These are phyloP conservation scores for Tolmerus cingulatus DNA, from an alignment of 2,888 invertebrate genomes.

Conservation along the genomic window DNA sequence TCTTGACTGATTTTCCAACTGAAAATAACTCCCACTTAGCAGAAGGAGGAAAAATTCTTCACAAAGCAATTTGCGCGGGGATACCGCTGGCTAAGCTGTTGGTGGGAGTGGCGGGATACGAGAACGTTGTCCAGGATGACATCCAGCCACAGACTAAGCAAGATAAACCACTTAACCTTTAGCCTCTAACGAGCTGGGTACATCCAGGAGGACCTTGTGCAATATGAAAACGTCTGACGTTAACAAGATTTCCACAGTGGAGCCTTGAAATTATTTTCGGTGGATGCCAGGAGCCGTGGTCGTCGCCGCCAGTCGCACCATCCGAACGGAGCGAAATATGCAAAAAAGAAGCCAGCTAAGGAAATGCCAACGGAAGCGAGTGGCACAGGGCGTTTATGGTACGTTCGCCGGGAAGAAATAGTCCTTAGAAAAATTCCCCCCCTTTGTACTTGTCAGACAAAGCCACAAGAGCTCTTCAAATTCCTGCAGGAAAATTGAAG, in stretches of 20 bases:
- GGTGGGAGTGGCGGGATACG: background rate
- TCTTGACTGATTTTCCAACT: background rate
- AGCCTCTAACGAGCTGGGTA: background rate
- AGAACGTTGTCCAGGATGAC: background rate
- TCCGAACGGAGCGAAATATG: background rate
- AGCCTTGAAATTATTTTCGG: conserved; percentile 14
- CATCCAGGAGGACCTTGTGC: background rate
- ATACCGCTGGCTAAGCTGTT: background rate
- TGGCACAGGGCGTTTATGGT: background rate
- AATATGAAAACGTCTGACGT: background rate
- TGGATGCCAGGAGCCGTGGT: background rate
- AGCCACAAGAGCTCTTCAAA: conserved; percentile 32
- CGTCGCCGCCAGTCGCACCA: background rate
- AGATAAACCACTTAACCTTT: conserved; percentile 15
- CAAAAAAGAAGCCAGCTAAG: background rate
- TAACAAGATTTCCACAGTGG: background rate
- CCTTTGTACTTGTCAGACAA: conserved; percentile 1
- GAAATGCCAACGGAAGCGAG: conserved; percentile 4
- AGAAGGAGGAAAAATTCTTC: background rate
- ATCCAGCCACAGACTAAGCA: background rate
- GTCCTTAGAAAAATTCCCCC: conserved; percentile 2
- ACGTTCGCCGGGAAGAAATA: background rate
- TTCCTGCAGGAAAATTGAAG: conserved; percentile 22
- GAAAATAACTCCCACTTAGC: background rate
- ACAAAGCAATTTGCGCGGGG: background rate